Evolutionary conservation across 2,797 vertebrate species (phyloP).

Genomic region (Hemitrygon akajei): DNA sequence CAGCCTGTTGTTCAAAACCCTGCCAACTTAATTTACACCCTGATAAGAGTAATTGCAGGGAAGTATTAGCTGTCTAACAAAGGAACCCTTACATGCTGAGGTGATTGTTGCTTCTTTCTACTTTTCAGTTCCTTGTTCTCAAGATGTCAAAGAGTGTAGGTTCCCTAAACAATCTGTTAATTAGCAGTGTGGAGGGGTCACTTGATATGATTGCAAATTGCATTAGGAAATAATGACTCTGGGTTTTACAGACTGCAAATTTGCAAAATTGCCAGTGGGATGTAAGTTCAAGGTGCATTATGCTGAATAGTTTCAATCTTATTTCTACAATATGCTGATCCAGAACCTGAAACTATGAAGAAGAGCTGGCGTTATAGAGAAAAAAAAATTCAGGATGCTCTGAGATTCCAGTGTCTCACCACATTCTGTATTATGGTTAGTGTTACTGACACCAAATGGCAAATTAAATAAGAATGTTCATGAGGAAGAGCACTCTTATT

Average conservation of each 20-base stretch:
- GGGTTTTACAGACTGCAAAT: neutral
- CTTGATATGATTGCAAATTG: neutral
- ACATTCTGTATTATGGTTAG: neutral
- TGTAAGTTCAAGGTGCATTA: neutral
- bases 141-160: neutral
- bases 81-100: neutral
- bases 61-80: neutral
- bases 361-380: neutral
- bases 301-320: no score
- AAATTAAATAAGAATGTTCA: neutral
- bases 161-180: slow-evolving; percentile 16
- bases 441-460: no score
- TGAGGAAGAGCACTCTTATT: neutral
- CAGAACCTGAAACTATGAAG: neutral
- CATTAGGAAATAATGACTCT: neutral
- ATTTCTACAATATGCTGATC: neutral
- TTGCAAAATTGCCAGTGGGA: neutral
- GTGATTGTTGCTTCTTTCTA: neutral
- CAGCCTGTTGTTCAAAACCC: slow-evolving; percentile 8
- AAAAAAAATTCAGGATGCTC: neutral
- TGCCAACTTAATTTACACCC: slow-evolving; percentile 37
- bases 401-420: no score
- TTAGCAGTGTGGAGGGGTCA: neutral
- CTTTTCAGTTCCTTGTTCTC: neutral
- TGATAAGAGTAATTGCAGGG: neutral